These are phyloP conservation scores for Caenorhabditis imperialis DNA, from an alignment of 2,888 invertebrate species.

Conservation along the genomic window DNA sequence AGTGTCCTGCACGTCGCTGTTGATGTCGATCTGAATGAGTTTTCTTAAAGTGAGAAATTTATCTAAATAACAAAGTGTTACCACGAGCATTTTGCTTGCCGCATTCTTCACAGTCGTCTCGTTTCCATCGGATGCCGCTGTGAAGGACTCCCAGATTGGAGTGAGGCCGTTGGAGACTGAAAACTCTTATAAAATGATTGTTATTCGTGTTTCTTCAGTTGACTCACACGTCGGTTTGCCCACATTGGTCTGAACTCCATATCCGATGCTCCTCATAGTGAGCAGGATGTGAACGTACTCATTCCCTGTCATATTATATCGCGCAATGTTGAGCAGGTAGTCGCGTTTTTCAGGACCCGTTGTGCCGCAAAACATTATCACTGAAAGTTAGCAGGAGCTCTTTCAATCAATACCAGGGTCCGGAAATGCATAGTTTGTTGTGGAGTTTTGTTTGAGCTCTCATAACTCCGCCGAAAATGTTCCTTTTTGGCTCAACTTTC, in stretches of 20 bases:
- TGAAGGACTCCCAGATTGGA: slow-evolving; percentile 34
- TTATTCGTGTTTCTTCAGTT: no score
- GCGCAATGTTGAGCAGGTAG: slow-evolving; percentile 18
- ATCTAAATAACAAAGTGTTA: no score
- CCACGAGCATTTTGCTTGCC: slow-evolving; percentile 11
- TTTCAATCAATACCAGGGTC: no score
- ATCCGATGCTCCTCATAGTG: slow-evolving; percentile 35
- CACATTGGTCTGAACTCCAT: slow-evolving; percentile 27
- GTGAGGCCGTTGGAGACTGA: slow-evolving; percentile 27
- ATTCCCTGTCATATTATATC: background rate
- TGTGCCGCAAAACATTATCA: slow-evolving; percentile 30
- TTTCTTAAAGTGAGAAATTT: no score
- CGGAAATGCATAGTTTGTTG: no score
- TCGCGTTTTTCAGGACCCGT: slow-evolving; percentile 25
- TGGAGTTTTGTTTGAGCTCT: no score
- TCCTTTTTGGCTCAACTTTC: no score
- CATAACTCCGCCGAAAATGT: no score
- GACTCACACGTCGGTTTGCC: slow-evolving; percentile 21
- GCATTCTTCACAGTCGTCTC: background rate
- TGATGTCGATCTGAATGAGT: slow-evolving; percentile 32
- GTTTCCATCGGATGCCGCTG: background rate
- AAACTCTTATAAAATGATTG: background rate
- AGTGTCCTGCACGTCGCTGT: slow-evolving; percentile 39
- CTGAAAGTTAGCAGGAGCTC: slow-evolving; percentile 8
- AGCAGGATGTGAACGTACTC: slow-evolving; percentile 39